Evolutionary conservation across 2,113 vertebrate species (phyloP), one percentile per base, ranked within the genome.

Genomic region (Oreotrochilus melanogaster): DNA sequence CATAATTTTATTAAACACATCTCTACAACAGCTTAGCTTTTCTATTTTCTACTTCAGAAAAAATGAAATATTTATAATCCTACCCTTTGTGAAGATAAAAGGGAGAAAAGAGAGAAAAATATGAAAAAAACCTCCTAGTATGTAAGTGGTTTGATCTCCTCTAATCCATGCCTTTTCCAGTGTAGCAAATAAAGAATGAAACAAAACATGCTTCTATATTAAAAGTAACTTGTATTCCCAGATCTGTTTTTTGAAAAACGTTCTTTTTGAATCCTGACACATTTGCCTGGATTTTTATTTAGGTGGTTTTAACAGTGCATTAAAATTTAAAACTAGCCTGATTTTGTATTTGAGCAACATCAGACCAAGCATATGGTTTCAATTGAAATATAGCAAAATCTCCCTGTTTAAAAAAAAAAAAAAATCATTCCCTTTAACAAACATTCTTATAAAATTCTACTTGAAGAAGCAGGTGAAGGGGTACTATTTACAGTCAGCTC

Each of bases 341-440:
- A 93, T 58, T 85, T 92, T 88, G 75, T 72, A 72, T 75, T 82
- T 82, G 74, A 96, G 70, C 72, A 95, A 67, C 30, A 5, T 65
- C 62, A 78, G 72, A 62, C 66, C 80, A 94, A 65, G 89, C 96
- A 96, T 96, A 88, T 97, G 93, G 91, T 97, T 98, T 97, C 86
- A 97, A 94, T 97, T 65, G 73, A 88, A 90, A 35, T 89, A 83
- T 69, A 80, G 27, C 53, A 83, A 96, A 74, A 95, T 76, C 53
- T 95, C 28, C 60, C 48, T 45, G 60, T 80, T 83, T 39, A 39
- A 39, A 24, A 89, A 92, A 92, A 93, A 51, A 58, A 35, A 28
- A 42, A 73, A 89, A 92, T 66, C 65, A 71, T 85, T 90, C 78
- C 42, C 43, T 93, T 96, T 93, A 94, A 80, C 25, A 96, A 98